Conservation (phyloP, 2,113 vertebrate genomes). For the Oreochromis spilurus region DNA sequence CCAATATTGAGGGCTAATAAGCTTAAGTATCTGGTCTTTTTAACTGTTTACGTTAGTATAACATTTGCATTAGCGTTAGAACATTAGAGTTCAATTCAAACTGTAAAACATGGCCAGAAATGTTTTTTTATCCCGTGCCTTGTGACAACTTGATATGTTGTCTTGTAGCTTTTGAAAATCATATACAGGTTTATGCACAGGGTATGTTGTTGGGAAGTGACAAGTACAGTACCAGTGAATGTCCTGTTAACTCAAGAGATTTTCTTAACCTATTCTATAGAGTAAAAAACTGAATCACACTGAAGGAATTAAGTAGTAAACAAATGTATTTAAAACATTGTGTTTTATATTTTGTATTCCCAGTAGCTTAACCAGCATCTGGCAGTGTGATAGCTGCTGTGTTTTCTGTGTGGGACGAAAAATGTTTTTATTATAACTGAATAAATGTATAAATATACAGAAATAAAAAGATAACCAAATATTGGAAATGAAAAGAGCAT, state of each 20-base stretch:
- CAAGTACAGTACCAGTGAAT: rapidly evolving
- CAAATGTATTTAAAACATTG: not conserved
- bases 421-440: not conserved
- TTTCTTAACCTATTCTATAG: not conserved
- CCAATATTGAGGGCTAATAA: not conserved
- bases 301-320: not conserved
- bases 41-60: not conserved
- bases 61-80: not conserved
- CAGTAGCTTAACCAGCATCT: not conserved
- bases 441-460: not conserved
- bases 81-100: not conserved
- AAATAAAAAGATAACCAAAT: not conserved
- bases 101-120: not conserved
- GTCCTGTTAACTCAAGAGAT: rapidly evolving
- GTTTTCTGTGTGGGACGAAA: rapidly evolving
- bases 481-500: not conserved
- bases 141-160: not conserved
- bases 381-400: not conserved
- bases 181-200: not conserved
- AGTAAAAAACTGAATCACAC: rapidly evolving
- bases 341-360: not conserved
- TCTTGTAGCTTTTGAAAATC: not conserved
- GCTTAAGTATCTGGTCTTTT: not conserved
- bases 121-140: not conserved
- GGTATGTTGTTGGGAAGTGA: not conserved